A percentile compares a stretch with the other conserved stretches of the same genome.
phyloP scores from a whole-genome alignment of 2,888 invertebrate genomes.

The Rotaria sp. region DNA sequence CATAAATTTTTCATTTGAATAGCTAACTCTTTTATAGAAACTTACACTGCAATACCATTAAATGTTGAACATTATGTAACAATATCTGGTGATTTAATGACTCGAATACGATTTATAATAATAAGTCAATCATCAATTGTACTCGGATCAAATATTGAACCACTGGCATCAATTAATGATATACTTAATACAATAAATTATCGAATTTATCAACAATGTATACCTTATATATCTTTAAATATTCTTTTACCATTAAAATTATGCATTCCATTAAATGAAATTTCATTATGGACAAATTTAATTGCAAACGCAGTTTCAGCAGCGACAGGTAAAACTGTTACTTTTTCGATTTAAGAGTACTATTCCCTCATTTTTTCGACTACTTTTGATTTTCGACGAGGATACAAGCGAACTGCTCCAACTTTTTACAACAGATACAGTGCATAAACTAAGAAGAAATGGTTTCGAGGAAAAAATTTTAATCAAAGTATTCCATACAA shows the following conservation, averaged over 20 bases:
- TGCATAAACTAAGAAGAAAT: no score
- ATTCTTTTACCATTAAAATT: conserved; percentile 6
- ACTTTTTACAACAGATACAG: no score
- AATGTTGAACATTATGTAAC: background rate
- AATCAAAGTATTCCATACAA: no score
- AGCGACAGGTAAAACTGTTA: background rate
- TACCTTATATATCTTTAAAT: background rate
- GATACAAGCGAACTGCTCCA: no score
- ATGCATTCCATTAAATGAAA: conserved; percentile 14
- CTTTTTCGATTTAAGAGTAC: background rate
- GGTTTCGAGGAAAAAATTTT: no score
- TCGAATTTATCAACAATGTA: background rate
- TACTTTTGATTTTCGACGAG: no score
- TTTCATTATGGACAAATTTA: background rate
- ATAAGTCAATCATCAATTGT: background rate
- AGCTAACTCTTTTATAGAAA: background rate
- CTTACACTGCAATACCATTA: background rate
- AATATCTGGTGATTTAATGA: background rate
- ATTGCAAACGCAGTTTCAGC: background rate
- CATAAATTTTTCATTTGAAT: no score
- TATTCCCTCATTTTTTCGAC: no score
- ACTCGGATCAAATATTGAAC: conserved; percentile 13
- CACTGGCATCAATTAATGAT: background rate
- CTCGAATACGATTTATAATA: conserved; percentile 18
- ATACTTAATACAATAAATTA: background rate